A percentile compares a stretch with the other conserved stretches of the same genome.
Evolutionary conservation across 2,888 invertebrate species (phyloP).

Genomic region (Schizotus pectinicornis): DNA sequence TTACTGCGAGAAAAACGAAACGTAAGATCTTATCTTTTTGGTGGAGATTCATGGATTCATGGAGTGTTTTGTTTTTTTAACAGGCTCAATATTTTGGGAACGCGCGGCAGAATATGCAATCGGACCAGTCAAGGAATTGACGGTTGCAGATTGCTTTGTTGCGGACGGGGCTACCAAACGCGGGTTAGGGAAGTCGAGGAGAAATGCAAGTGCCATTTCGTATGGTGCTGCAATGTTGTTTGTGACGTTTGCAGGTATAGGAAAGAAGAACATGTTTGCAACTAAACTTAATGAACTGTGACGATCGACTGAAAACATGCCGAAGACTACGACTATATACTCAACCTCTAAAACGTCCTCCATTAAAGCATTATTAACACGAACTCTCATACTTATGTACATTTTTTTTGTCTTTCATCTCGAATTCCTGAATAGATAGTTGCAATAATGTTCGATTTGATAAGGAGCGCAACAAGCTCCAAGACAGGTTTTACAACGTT

Average conservation of each 20-base stretch:
- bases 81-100: slow-evolving; percentile 83
- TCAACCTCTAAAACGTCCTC: slow-evolving; percentile 21
- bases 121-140: slow-evolving; percentile 84
- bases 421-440: slow-evolving; percentile 15
- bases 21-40: slow-evolving; percentile 64
- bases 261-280: slow-evolving; percentile 85
- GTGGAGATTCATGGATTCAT: too few species aligned
- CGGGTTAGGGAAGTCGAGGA: slow-evolving; percentile 81
- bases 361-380: too few species aligned
- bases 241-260: slow-evolving; percentile 83
- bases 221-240: slow-evolving; percentile 90
- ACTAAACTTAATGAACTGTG: slow-evolving; percentile 61
- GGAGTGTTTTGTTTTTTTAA: slow-evolving; percentile 36
- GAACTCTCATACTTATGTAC: slow-evolving; percentile 1
- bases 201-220: slow-evolving; percentile 88
- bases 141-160: slow-evolving; percentile 86
- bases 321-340: slow-evolving; percentile 25
- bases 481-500: slow-evolving; percentile 1
- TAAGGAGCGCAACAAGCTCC: slow-evolving; percentile 10
- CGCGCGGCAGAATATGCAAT: slow-evolving; percentile 82
- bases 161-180: slow-evolving; percentile 88
- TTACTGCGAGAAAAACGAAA: slow-evolving; percentile 86
- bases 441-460: slow-evolving; percentile 24
- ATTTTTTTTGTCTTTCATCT: slow-evolving; percentile 5
- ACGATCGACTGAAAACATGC: slow-evolving; percentile 34